Base-by-base conservation (phyloP, 2,113 vertebrate species). In the Formicarius rufipectus region DNA sequence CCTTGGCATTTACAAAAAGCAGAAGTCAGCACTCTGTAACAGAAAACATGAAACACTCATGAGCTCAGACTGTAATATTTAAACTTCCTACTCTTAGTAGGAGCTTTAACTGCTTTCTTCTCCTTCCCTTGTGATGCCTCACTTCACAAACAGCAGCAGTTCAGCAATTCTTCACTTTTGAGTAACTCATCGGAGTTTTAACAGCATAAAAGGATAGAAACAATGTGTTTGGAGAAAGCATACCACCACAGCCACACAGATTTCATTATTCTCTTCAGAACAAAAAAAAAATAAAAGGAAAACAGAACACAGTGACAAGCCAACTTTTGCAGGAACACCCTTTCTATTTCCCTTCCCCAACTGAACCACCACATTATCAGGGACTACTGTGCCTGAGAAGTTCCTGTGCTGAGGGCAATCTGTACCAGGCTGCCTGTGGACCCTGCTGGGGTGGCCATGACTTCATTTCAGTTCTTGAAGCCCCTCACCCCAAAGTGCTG, bases 291-390 rank as follows among this genome's bases (percentile, higher is more conserved):
- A n/a, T n/a, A n/a, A n/a, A 33, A 20, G 16, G 19, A 18, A 42
- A n/a, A 45, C 24, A 88, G 66, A 75, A 59, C 62, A 23, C 0
- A 64, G 47, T 6, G 14, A 12, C 8, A 39, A 53, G 14, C 35
- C 67, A 20, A 24, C 37, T 77, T 74, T 24, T 64, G 39, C 37
- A 58, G 28, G 53, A 83, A n/a, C 19, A 47, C 4, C 40, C 53
- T 63, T 82, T 44, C 0, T 19, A 8, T 49, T 64, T 88, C 76
- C 71, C 16, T 76, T 62, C 72, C 37, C 31, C 35, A 37, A 40
- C 42, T n/a, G 23, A 82, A 66, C 35, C 0, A 0, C 44, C 10
- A 4, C 35, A 10, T 10, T 67, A 4, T 52, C 30, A 6, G 14
- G 23, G 22, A 27, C 12, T 1, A 20, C 6, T 58, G 14, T 0